A percentile compares a stretch with the other conserved stretches of the same genome.
Conservation (phyloP, 2,797 vertebrate genomes). For the Tauraco hartlaubi region DNA sequence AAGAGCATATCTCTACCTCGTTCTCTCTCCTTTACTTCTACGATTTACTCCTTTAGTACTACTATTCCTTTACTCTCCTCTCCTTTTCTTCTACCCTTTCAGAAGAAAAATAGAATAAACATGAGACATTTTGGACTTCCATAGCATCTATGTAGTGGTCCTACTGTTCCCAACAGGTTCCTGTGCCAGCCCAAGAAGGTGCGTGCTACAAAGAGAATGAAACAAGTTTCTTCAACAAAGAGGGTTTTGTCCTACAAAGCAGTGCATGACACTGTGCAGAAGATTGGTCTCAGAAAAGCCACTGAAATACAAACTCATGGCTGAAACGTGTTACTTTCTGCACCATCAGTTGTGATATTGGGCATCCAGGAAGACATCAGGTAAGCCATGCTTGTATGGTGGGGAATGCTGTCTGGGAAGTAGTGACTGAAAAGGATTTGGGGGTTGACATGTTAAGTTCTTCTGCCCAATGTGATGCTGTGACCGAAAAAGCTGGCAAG, state of each 20-base stretch:
- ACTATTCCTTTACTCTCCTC: no score
- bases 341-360: background rate
- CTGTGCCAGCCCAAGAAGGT: background rate
- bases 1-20: background rate
- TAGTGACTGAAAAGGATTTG: background rate
- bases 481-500: background rate
- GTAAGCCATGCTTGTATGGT: background rate
- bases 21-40: background rate
- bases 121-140: background rate
- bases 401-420: background rate
- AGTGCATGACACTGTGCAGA: accelerated
- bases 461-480: background rate
- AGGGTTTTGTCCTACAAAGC: background rate
- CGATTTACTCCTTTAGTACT: no score
- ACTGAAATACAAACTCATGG: background rate
- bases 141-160: background rate
- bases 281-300: background rate
- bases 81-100: background rate
- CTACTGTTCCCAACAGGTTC: background rate
- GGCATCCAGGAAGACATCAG: background rate
- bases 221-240: background rate
- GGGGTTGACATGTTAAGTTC: background rate
- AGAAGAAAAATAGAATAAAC: background rate
- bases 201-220: background rate
- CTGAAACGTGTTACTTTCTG: accelerated